Base-by-base conservation (phyloP, 92 coral and sea anemone genomes). In the Chrysogorgia sp. region DNA sequence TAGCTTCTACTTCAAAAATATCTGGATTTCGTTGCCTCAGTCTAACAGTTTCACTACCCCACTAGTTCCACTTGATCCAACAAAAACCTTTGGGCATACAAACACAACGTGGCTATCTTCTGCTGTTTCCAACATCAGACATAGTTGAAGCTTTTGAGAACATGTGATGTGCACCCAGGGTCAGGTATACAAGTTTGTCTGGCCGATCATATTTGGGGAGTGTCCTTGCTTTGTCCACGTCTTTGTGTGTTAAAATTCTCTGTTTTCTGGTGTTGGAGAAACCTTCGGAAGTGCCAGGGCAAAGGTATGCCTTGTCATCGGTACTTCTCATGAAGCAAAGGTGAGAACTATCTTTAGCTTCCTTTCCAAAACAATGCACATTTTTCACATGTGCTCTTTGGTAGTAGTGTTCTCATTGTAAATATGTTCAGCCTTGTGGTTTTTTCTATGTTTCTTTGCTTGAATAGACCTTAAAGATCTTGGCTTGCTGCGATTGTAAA, bases 161-260 rank as follows among this genome's bases (percentile, higher is more conserved):
- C 2, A 80, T 55, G 0, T 75, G 25, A 34, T 79, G 83, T 65
- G 83, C 76, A 1, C 77, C 68, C 10, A 77, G 84, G 17, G 84
- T 80, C 58, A 66, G 84, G 40, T 67, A 80, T 13, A 80, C 77
- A 52, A 67, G 84, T 43, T 80, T 67, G 35, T 80, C 84, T 7
- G 66, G 77, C 84, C 84, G 67, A 49, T 80, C 84, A 53, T 67
- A 80, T 15, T 80, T 53, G 19, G 77, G 84, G 30, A 80, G 84
- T 25, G 48, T 40, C 43, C 84, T 70, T 4, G 84, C 77, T 26
- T 80, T 80, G 1, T 67, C 77, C 20, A 67, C 84, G 29, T 65
- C 84, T 22, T 59, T 79, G 34, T 24, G 24, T 19, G 84, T 66
- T 20, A 66, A 31, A n/a, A 79, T 79, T 10, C 67, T 28, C 30